Evolutionary conservation across 2,797 vertebrate genomes (phyloP), one percentile per base, ranked within the genome.

Genomic region (Echiichthys vipera): DNA sequence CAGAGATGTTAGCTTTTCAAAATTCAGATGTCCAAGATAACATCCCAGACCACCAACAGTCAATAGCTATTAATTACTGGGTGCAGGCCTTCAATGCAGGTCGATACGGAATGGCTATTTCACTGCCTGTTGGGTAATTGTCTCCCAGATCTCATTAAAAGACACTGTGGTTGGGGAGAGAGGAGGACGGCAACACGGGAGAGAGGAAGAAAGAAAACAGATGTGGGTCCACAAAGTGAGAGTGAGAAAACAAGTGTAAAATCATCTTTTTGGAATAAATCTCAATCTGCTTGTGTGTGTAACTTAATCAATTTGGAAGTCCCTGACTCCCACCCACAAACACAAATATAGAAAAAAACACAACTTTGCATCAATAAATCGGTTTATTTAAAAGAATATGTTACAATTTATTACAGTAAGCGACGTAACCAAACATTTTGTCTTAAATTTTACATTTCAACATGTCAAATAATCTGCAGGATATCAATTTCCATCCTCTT

Each of bases 331-430:
- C 4, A 40, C 30, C 42, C 45, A 12, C 14, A 34, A n/a, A 25
- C 27, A 67, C 5, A 54, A 53, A 45, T 5, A 24, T 10, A 63
- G 5, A 42, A 4, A 27, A 18, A 15, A 37, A 5, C 51, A 24
- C 1, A 54, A 53, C n/a, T 58, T 89, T 93, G 95, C 93, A 92
- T 96, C 95, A 96, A 97, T 97, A 97, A 97, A 96, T 96, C 78
- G 63, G 93, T 98, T 98, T 97, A 98, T 97, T 97, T 97, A 97
- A 97, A 98, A 98, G 95, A 97, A 96, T 98, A 97, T 96, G 95
- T 96, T 98, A 97, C 96, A 97, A 96, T 96, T 97, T 96, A 95
- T 96, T 96, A 96, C 96, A 96, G 94, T 95, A 94, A 96, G 94
- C 94, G 89, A 95, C 92, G 90, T 94, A 92, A 95, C 93, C 94